These are phyloP conservation scores for Ennomos erosarius DNA, from an alignment of 2,888 invertebrate genomes.

Conservation along the genomic window DNA sequence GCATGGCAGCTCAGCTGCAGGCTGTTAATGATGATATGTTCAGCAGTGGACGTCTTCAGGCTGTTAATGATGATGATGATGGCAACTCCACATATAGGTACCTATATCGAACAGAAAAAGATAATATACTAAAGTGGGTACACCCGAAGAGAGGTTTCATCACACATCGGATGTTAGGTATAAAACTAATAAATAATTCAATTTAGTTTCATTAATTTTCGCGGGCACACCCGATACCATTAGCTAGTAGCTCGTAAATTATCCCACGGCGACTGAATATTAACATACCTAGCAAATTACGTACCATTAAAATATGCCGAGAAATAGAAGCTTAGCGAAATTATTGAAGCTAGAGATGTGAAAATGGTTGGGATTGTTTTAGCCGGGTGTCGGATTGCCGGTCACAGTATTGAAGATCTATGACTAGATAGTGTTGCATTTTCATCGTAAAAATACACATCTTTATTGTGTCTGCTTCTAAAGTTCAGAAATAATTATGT, in stretches of 20 bases:
- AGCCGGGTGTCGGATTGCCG: conserved; percentile 1
- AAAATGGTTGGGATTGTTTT: not conserved
- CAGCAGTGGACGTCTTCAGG: no score
- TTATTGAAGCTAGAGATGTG: conserved; percentile 20
- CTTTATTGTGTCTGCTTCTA: no score
- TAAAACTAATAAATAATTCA: no score
- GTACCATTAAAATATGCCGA: conserved; percentile 30
- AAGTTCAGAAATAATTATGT: no score
- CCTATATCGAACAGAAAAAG: not conserved
- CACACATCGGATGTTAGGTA: conserved; percentile 21
- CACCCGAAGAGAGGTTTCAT: conserved; percentile 17
- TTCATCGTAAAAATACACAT: no score
- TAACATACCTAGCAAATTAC: conserved; percentile 35
- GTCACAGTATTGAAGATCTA: no score
- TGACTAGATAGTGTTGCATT: no score
- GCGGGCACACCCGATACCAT: conserved; percentile 25
- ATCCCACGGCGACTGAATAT: conserved; percentile 27
- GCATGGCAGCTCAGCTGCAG: no score
- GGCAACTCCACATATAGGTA: no score
- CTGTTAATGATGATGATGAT: no score
- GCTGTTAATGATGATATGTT: no score
- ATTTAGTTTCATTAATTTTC: conserved; percentile 19
- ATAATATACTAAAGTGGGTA: conserved; percentile 1
- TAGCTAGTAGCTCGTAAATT: conserved; percentile 35
- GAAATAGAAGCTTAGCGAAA: conserved; percentile 26